Conservation (phyloP, 1,140 invertebrate genomes). For the Pogonomyrmex californicus region DNA sequence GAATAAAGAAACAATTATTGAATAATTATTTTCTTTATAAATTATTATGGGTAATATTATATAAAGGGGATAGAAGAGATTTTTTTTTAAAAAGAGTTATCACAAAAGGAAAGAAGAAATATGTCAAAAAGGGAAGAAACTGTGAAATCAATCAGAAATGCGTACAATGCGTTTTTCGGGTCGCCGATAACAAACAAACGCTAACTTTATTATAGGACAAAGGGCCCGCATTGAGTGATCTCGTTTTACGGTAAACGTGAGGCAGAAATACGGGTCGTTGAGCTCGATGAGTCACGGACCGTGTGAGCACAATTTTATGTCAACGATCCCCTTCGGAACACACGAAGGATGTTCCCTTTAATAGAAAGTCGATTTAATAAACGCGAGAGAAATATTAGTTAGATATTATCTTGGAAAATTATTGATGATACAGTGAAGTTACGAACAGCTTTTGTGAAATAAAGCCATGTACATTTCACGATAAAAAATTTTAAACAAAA, state of each 20-base stretch:
- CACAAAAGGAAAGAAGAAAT: not conserved
- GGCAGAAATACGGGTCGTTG: constrained; percentile 56
- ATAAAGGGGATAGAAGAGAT: not conserved
- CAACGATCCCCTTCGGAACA: constrained; percentile 42
- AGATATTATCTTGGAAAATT: constrained; percentile 44
- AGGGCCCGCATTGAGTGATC: constrained; percentile 48
- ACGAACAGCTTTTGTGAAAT: constrained; percentile 3
- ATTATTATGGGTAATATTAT: not conserved
- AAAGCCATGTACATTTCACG: not conserved
- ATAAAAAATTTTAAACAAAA: not conserved
- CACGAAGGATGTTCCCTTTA: constrained; percentile 37
- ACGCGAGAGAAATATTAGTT: constrained; percentile 24
- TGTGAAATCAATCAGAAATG: not conserved
- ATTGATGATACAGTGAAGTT: constrained; percentile 37
- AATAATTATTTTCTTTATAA: not conserved
- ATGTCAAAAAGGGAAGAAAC: not conserved
- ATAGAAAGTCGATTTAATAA: constrained; percentile 59
- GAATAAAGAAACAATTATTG: not conserved
- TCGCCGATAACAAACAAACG: constrained; percentile 35
- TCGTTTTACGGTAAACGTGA: constrained; percentile 46
- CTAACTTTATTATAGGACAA: constrained; percentile 56
- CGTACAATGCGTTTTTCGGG: constrained; percentile 26
- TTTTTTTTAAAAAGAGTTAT: not conserved
- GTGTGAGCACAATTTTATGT: constrained; percentile 58
- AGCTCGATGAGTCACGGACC: constrained; percentile 41